Percentiles rank a stretch among this genome's conserved stretches.
These are phyloP conservation scores for Montifringilla adamsi DNA, from an alignment of 2,113 vertebrate species.

Conservation along the genomic window DNA sequence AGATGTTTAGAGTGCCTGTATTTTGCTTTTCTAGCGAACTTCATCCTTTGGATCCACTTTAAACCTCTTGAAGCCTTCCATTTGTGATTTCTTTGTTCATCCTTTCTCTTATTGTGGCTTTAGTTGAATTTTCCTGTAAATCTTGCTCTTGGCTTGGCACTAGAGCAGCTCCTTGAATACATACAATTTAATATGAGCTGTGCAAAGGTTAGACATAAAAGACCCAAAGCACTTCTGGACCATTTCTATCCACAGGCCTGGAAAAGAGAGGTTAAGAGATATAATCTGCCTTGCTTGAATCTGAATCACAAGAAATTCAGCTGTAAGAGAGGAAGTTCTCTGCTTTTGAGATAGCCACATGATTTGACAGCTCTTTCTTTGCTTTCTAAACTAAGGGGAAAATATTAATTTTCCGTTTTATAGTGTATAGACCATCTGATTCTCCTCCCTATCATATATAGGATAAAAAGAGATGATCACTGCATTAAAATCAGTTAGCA, in stretches of 20 bases:
- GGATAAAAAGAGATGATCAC: neutral
- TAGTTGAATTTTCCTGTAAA: neutral
- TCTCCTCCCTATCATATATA: neutral
- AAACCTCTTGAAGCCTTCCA: neutral
- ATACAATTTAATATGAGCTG: neutral
- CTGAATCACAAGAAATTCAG: neutral
- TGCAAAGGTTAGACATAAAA: neutral
- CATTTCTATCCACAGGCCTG: neutral
- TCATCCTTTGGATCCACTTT: neutral
- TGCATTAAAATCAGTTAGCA: neutral
- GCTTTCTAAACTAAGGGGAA: neutral
- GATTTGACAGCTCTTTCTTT: neutral
- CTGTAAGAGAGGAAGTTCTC: neutral
- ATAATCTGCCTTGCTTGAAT: neutral
- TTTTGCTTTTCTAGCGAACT: neutral
- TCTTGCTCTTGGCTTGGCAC: neutral
- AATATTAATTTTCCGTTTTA: neutral
- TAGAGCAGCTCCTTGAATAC: neutral
- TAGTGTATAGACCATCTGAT: neutral
- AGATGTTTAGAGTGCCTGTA: neutral
- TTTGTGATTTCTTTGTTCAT: neutral
- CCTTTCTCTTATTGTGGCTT: neutral
- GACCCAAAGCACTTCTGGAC: neutral
- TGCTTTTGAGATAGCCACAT: neutral
- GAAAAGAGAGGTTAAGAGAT: neutral